Evolutionary conservation across 2,888 invertebrate genomes (phyloP).

Genomic region (Nesidiocoris tenuis): DNA sequence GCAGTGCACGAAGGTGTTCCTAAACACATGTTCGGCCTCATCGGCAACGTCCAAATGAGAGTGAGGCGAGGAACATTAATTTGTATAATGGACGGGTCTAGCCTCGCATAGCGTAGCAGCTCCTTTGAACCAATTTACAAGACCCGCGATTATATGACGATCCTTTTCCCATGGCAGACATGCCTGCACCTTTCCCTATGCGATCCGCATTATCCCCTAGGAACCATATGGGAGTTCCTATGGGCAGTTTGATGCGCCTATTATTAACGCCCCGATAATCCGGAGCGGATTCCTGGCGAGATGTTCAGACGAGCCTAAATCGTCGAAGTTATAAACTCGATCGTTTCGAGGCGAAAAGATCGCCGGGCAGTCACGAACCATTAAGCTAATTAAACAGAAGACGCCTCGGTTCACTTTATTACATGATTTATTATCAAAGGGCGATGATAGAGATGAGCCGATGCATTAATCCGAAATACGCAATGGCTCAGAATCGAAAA

Average conservation of each 20-base stretch:
- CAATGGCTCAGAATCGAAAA: too few relatives aligned
- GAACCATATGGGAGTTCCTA: background rate
- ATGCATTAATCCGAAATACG: too few relatives aligned
- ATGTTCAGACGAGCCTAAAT: background rate
- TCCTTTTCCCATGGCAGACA: background rate
- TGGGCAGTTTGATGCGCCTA: background rate
- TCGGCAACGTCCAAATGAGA: conserved; percentile 15
- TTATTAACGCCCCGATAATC: background rate
- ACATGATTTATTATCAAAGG: background rate
- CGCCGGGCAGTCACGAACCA: background rate
- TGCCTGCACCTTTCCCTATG: background rate
- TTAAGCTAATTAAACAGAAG: background rate
- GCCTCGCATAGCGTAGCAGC: background rate
- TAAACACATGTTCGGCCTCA: conserved; percentile 19
- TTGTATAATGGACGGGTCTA: conserved; percentile 19
- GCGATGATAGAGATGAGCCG: background rate
- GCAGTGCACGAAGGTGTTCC: conserved; percentile 17
- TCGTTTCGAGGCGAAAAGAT: background rate
- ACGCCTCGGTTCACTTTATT: background rate
- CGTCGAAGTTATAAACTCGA: background rate
- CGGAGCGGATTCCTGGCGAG: background rate
- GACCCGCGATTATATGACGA: background rate
- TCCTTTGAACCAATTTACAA: background rate
- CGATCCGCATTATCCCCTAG: background rate
- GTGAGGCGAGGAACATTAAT: conserved; percentile 14